phyloP scores from a whole-genome alignment of 2,888 invertebrate species.

The Caenorhabditis japonica region DNA sequence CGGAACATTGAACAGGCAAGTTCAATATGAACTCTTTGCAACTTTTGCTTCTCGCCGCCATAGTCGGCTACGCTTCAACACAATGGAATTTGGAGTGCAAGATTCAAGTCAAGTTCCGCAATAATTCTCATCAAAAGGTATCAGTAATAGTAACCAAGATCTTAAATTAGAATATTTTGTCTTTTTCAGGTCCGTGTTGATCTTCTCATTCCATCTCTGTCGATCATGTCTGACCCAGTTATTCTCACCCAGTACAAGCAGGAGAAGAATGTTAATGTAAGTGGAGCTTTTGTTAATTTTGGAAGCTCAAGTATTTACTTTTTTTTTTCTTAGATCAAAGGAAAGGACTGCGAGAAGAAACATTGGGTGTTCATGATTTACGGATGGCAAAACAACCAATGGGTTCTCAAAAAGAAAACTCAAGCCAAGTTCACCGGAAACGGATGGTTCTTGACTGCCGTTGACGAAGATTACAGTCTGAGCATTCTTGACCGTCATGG shows the following conservation, averaged over 20 bases:
- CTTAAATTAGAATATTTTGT: neutral
- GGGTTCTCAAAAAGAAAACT: slow-evolving; percentile 59
- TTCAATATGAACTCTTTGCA: slow-evolving; percentile 48
- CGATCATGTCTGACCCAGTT: slow-evolving; percentile 53
- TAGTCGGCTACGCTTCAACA: slow-evolving; percentile 30
- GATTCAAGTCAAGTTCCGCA: slow-evolving; percentile 51
- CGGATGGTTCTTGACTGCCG: slow-evolving; percentile 53
- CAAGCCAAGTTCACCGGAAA: slow-evolving; percentile 60
- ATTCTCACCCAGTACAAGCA: slow-evolving; percentile 40
- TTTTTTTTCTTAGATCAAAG: slow-evolving; percentile 40
- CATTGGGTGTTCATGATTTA: slow-evolving; percentile 59
- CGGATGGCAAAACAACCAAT: slow-evolving; percentile 51
- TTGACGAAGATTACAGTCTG: slow-evolving; percentile 46
- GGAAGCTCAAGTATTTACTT: no score
- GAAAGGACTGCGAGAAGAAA: slow-evolving; percentile 59
- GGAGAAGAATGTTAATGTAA: slow-evolving; percentile 48
- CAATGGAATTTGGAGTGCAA: slow-evolving; percentile 51
- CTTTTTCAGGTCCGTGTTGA: slow-evolving; percentile 42
- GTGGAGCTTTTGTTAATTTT: no score
- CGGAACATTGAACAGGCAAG: neutral
- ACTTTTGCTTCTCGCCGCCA: slow-evolving; percentile 30
- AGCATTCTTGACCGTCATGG: slow-evolving; percentile 57
- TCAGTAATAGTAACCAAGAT: no score
- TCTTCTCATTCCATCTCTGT: slow-evolving; percentile 50
- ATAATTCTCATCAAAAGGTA: slow-evolving; percentile 48